Base-by-base conservation (phyloP, 2,888 invertebrate genomes). In the Allygus modestus region DNA sequence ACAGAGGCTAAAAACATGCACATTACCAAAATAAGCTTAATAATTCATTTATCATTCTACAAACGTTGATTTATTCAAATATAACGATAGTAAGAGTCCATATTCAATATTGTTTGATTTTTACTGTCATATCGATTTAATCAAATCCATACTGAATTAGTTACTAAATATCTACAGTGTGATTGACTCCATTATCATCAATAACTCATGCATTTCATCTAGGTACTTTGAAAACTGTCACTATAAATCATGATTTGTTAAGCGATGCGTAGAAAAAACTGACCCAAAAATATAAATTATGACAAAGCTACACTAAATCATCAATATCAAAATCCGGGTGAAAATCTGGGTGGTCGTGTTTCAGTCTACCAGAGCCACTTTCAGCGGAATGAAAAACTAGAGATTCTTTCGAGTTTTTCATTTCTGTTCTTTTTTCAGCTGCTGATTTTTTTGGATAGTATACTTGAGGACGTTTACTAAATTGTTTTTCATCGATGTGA, bases 361-460 rank as follows among this genome's bases (percentile, higher is more conserved):
- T 77, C 15, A 77, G n/a, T 46, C 17, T 51, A 51, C 28, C 83
- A n/a, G n/a, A 1, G 9, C 73, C 31, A 37, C 83, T 73, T 73
- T 83, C 83, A 23, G 73, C 51, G 0, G 83, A 83, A n/a, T 83
- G 54, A 73, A 73, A 83, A 51, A 20, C 33, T 17, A 83, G 54
- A 5, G 83, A 83, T 31, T 83, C 83, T 54, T 54, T 43, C 1
- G 83, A 73, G 31, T 83, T 71, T 69, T 46, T 43, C 83, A 71
- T 46, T 31, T 31, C 26, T 33, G n/a, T 51, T 26, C 83, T 71
- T 83, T 83, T 83, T 11, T 83, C 51, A 73, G 51, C 46, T 51
- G 77, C 77, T 51, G 51, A 23, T 51, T 77, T 77, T 51, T 51
- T 46, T 15, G 77, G 77, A 51, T 77, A 17, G 23, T 77, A 77